Percentiles rank a stretch among this genome's conserved stretches.
Conservation (phyloP, 2,113 vertebrate genomes). For the Dasyornis broadbenti region DNA sequence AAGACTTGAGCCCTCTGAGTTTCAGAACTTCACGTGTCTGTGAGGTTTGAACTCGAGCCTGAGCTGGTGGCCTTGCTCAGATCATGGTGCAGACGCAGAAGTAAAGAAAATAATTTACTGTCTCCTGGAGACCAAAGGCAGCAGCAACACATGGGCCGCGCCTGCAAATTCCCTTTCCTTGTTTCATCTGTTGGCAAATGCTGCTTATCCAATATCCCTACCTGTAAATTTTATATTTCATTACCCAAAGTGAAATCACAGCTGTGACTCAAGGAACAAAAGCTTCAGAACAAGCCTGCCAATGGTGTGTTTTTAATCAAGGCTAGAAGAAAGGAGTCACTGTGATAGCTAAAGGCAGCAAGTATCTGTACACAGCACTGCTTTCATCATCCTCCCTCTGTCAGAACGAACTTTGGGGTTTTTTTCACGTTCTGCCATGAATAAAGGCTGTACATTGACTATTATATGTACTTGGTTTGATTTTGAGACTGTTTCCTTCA, state of each 20-base stretch:
- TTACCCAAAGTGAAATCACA: not conserved
- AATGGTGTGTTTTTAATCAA: not conserved
- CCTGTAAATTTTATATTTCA: not conserved
- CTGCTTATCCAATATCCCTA: not conserved
- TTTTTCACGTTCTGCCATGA: not conserved
- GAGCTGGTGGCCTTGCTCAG: not conserved
- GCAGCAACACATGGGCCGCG: not conserved
- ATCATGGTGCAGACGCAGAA: not conserved
- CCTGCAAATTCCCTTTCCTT: not conserved
- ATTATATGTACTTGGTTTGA: not conserved
- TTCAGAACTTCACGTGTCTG: accelerated
- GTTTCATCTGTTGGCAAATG: not conserved
- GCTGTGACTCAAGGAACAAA: not conserved
- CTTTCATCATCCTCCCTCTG: not conserved
- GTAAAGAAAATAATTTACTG: not conserved
- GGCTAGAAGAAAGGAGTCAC: not conserved
- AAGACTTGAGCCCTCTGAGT: not conserved
- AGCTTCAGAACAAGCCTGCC: not conserved
- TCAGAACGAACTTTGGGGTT: not conserved
- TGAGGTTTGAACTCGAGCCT: not conserved
- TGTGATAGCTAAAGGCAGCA: not conserved
- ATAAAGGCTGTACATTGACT: not conserved
- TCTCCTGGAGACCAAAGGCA: not conserved
- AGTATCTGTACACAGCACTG: not conserved
- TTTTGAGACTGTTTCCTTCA: not conserved